Conservation (phyloP, 2,888 invertebrate genomes). For the Syrphus vitripennis region DNA sequence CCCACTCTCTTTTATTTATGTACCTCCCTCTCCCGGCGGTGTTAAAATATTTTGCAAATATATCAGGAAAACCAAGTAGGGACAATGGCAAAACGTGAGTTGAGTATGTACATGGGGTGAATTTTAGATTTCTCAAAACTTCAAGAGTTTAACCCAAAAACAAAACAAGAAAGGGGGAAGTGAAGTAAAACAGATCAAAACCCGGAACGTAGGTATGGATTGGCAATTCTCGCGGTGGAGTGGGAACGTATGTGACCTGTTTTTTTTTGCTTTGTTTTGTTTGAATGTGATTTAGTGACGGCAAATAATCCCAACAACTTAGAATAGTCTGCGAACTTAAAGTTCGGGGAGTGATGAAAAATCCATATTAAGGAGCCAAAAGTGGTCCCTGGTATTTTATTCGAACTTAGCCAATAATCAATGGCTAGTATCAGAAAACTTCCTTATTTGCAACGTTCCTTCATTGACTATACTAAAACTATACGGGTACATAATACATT, state of each 20-base stretch:
- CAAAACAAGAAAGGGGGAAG: background rate
- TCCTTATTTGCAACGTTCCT: background rate
- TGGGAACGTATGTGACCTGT: conserved; percentile 16
- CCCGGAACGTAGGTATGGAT: conserved; percentile 7
- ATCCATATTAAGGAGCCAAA: too few species aligned
- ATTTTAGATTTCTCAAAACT: conserved; percentile 23
- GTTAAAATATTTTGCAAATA: conserved; percentile 59
- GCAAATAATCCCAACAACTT: background rate
- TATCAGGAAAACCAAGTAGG: conserved; percentile 7
- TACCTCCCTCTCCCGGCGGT: background rate
- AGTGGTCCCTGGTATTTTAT: too few species aligned
- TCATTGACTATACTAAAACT: background rate
- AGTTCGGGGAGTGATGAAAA: background rate
- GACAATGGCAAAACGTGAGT: background rate
- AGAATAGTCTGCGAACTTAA: background rate
- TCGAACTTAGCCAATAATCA: too few species aligned
- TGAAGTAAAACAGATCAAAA: conserved; percentile 31
- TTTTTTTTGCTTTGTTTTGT: background rate
- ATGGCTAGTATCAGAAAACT: too few species aligned
- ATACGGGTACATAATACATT: background rate
- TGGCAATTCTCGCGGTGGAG: conserved; percentile 13
- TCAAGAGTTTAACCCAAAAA: conserved; percentile 1
- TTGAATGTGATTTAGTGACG: conserved; percentile 13
- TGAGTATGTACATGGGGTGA: conserved; percentile 15
- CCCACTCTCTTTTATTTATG: background rate